phyloP scores from a whole-genome alignment of 2,888 invertebrate genomes.

The Reticulitermes lucifugus region DNA sequence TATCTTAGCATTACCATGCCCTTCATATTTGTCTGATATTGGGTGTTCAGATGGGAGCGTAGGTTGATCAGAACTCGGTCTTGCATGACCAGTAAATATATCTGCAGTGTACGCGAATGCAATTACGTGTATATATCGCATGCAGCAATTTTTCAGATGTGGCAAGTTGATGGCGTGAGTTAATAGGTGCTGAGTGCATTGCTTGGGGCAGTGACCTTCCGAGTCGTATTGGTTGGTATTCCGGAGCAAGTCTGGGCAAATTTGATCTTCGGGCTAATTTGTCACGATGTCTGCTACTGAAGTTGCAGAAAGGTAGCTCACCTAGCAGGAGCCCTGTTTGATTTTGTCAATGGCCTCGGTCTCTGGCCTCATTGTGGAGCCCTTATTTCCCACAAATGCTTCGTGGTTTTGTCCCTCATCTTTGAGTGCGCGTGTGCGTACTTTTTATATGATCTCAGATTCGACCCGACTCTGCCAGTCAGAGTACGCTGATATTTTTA shows the following conservation, averaged over 20 bases:
- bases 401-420: no score
- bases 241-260: background rate
- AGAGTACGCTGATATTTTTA: no score
- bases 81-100: background rate
- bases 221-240: background rate
- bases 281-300: background rate
- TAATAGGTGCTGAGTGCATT: background rate
- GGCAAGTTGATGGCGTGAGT: background rate
- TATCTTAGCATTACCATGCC: background rate
- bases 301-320: background rate
- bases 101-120: background rate
- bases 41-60: background rate
- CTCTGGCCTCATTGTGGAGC: no score
- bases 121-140: background rate
- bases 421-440: no score
- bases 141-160: background rate
- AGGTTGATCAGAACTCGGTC: constrained; percentile 3
- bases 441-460: no score
- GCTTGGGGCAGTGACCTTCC: background rate
- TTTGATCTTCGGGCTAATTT: background rate
- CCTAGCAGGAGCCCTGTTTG: background rate
- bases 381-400: no score
- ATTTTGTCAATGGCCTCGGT: background rate
- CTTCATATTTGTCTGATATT: background rate
- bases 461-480: no score